Evolutionary conservation across 2,797 vertebrate species (phyloP).

Genomic region (Mus minutoides): DNA sequence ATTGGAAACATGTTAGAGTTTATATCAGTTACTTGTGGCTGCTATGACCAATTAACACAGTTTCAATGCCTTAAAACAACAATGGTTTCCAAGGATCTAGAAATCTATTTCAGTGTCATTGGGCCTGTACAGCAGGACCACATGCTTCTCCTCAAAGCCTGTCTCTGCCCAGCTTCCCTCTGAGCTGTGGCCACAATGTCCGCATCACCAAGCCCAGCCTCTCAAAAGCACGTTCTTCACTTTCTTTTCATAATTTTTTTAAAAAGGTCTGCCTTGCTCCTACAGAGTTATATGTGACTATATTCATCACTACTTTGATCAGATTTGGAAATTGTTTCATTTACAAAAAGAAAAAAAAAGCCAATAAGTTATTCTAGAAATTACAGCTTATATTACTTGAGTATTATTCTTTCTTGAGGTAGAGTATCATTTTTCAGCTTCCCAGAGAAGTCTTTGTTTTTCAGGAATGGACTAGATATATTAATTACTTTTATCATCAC

Average conservation of each 20-base stretch:
- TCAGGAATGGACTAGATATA: not conserved
- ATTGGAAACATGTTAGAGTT: not conserved
- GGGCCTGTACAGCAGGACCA: too few relatives aligned
- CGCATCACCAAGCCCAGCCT: not conserved
- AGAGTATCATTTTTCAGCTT: not conserved
- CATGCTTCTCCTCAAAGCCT: not conserved
- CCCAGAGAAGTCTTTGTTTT: not conserved
- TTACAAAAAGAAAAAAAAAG: not conserved
- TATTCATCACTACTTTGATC: not conserved
- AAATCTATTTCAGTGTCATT: not conserved
- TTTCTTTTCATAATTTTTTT: not conserved
- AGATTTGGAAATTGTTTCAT: not conserved
- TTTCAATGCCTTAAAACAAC: not conserved
- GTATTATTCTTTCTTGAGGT: not conserved
- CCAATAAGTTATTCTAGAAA: not conserved
- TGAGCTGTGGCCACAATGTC: not conserved
- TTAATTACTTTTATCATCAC: not conserved
- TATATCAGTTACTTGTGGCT: not conserved
- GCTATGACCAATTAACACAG: not conserved
- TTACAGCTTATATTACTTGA: not conserved
- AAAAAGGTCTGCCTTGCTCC: not conserved
- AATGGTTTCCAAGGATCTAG: not conserved
- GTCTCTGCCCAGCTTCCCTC: not conserved
- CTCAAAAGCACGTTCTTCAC: not conserved
- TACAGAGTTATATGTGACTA: not conserved